These are phyloP conservation scores for Accipiter cooperii DNA, from an alignment of 2,113 vertebrate genomes.

Conservation along the genomic window DNA sequence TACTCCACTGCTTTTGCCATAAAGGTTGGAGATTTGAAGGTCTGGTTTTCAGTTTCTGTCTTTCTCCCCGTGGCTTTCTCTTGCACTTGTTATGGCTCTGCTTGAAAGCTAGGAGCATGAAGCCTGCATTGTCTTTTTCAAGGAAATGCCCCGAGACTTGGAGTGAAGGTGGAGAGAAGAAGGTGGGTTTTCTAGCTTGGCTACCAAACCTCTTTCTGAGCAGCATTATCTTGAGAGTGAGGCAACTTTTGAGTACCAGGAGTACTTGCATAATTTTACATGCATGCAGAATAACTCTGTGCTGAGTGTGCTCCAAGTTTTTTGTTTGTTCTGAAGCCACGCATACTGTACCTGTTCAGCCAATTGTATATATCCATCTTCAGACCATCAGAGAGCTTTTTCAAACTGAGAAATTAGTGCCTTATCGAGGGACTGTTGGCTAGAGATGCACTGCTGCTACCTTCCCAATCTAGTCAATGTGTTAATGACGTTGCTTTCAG, in stretches of 20 bases:
- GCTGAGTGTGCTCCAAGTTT: neutral
- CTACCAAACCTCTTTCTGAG: neutral
- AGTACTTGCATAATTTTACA: neutral
- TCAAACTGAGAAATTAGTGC: neutral
- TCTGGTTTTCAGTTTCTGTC: neutral
- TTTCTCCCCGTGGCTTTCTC: neutral
- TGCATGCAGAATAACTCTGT: neutral
- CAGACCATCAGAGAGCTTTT: neutral
- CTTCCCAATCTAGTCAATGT: neutral
- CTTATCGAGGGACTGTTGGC: neutral
- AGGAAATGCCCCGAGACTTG: neutral
- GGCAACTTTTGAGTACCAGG: neutral
- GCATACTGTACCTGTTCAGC: neutral
- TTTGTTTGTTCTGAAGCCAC: neutral
- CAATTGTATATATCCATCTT: neutral
- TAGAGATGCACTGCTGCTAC: neutral
- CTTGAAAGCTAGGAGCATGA: neutral
- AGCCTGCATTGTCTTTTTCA: neutral
- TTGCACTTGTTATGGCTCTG: neutral
- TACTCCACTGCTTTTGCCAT: neutral
- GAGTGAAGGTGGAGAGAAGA: neutral
- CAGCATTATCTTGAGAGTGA: neutral
- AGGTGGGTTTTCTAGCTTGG: neutral
- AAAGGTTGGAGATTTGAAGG: neutral
- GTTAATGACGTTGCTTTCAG: neutral